Percentiles rank a stretch among this genome's conserved stretches.
Conservation (phyloP, 23 tunicate genomes). For the Oikopleura albicans region DNA sequence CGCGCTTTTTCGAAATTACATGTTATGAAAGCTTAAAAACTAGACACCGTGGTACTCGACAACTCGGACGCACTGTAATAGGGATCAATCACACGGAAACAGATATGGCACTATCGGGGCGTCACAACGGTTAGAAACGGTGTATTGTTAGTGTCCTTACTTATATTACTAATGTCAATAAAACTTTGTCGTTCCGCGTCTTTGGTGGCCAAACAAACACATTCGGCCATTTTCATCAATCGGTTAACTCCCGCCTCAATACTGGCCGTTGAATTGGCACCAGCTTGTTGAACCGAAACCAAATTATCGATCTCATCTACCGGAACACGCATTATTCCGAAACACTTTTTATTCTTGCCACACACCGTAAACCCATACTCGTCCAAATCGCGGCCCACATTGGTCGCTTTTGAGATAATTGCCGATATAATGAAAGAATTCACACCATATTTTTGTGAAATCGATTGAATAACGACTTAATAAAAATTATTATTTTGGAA, state of each 20-base stretch:
- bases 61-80: too few relatives aligned
- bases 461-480: too few relatives aligned
- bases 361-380: not conserved
- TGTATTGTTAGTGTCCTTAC: not conserved
- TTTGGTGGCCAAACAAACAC: not conserved
- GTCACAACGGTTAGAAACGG: too few relatives aligned
- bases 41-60: too few relatives aligned
- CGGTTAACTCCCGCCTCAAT: not conserved
- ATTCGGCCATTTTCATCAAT: not conserved
- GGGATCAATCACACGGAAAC: too few relatives aligned
- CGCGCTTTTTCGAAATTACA: too few relatives aligned
- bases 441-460: too few relatives aligned
- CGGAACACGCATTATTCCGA: not conserved
- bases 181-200: not conserved
- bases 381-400: not conserved
- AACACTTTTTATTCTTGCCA: not conserved
- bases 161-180: not conserved
- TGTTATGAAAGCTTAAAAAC: too few relatives aligned
- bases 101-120: too few relatives aligned
- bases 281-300: not conserved
- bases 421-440: too few relatives aligned
- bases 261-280: too few relatives aligned
- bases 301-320: not conserved
- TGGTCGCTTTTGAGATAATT: not conserved
- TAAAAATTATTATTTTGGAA: too few relatives aligned